These are phyloP conservation scores for Resseliella maxima DNA, from an alignment of 2,888 invertebrate species.

Conservation along the genomic window DNA sequence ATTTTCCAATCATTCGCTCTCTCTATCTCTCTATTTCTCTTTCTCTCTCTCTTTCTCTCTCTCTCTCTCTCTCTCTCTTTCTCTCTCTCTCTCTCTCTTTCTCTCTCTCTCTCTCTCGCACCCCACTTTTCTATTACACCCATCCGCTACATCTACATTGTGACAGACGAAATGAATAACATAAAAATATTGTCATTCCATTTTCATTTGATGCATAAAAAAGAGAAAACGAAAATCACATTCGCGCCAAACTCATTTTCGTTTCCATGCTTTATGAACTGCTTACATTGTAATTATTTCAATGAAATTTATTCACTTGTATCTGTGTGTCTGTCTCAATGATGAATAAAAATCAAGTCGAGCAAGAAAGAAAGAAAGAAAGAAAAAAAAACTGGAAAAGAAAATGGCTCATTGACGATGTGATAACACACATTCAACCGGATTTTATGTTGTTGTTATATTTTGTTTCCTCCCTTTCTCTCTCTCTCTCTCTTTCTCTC, in stretches of 20 bases:
- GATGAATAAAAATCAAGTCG: background rate
- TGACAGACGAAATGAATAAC: conserved; percentile 12
- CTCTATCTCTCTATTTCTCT: background rate
- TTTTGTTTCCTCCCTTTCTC: background rate
- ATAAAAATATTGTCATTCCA: background rate
- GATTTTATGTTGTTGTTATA: background rate
- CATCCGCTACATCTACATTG: no score
- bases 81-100: no score
- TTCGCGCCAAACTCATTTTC: background rate
- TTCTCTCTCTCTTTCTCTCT: background rate
- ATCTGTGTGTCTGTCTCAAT: background rate
- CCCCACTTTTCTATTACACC: no score
- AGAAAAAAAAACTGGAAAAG: background rate
- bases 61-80: background rate
- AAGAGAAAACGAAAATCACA: background rate
- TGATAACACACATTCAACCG: background rate
- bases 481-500: background rate
- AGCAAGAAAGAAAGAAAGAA: background rate
- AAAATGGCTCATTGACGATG: background rate
- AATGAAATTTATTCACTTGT: conserved; percentile 11
- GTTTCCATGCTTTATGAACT: background rate
- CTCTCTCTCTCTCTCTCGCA: no score
- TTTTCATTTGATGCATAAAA: background rate
- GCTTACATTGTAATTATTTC: conserved; percentile 29
- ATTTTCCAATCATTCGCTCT: background rate